Percentiles rank a stretch among this genome's conserved stretches.
phyloP scores from a whole-genome alignment of 2,797 vertebrate genomes.

The Falco columbarius region DNA sequence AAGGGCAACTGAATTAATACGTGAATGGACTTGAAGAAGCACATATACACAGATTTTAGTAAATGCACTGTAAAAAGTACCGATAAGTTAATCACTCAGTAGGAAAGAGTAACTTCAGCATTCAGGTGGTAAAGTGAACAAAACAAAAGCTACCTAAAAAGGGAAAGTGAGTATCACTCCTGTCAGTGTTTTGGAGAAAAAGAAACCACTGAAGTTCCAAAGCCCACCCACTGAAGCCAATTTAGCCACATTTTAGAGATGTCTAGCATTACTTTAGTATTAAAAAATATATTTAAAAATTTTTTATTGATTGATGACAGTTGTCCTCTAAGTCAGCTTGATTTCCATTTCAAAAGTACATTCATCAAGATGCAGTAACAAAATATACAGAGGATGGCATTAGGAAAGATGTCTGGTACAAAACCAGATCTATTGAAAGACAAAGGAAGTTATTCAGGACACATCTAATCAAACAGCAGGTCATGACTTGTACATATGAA shows the following conservation, averaged over 20 bases:
- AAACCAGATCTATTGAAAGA: neutral
- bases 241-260: neutral
- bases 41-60: neutral
- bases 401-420: neutral
- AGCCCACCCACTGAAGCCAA: neutral
- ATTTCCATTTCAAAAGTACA: neutral
- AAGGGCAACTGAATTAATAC: neutral
- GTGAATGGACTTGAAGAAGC: neutral
- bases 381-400: neutral
- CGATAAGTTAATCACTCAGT: neutral
- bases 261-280: neutral
- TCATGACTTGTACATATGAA: neutral
- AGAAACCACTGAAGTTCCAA: neutral
- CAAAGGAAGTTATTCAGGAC: conserved; percentile 1
- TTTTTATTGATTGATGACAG: neutral
- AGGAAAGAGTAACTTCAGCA: neutral
- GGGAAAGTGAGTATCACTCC: neutral
- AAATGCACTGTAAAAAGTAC: neutral
- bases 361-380: neutral
- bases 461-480: neutral
- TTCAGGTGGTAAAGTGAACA: neutral
- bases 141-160: neutral
- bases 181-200: neutral
- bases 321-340: neutral
- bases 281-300: neutral